phyloP scores from a whole-genome alignment of 2,888 invertebrate genomes.

The Apotomis capreana region DNA sequence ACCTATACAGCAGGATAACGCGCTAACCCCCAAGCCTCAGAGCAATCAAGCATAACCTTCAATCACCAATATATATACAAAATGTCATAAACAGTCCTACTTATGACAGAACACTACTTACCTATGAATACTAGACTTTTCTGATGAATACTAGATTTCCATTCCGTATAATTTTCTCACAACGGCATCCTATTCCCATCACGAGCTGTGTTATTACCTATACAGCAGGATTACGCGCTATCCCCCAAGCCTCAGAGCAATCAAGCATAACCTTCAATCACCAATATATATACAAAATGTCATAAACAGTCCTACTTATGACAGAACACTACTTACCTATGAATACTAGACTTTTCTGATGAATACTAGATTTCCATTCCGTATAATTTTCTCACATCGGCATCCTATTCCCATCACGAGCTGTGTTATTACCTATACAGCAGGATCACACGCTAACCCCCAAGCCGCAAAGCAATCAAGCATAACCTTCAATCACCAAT shows the following conservation, averaged over 20 bases:
- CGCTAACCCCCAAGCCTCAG: constrained; percentile 23
- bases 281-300: too few relatives aligned
- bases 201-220: constrained; percentile 13
- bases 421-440: constrained; percentile 16
- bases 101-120: too few relatives aligned
- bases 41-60: constrained; percentile 30
- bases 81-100: too few relatives aligned
- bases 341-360: too few relatives aligned
- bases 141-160: background rate
- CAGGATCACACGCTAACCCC: constrained; percentile 26
- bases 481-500: constrained; percentile 5
- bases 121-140: too few relatives aligned
- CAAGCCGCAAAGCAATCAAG: constrained; percentile 34
- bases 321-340: too few relatives aligned
- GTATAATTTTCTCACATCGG: too few relatives aligned
- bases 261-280: constrained; percentile 22
- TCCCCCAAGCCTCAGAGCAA: constrained; percentile 30
- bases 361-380: background rate
- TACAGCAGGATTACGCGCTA: constrained; percentile 27
- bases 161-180: too few relatives aligned
- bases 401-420: constrained; percentile 23
- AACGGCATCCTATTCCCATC: constrained; percentile 25
- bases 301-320: too few relatives aligned
- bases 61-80: too few relatives aligned
- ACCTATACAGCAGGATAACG: constrained; percentile 19